Conservation (phyloP, 2,888 invertebrate species). For the Monoplex corrugatus region DNA sequence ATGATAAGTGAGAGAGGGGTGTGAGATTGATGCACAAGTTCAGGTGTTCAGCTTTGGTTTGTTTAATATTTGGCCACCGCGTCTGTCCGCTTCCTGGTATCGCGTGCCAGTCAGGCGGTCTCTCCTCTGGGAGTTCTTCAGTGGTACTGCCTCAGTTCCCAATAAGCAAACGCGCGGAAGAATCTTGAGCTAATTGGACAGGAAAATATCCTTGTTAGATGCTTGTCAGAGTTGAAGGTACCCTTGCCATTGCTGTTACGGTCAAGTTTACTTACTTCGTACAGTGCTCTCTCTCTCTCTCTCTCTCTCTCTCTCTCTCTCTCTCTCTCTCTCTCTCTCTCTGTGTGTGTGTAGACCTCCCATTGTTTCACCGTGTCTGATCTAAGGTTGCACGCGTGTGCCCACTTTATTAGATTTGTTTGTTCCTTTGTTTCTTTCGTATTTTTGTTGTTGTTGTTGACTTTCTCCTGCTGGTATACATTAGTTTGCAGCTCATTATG, state of each 20-base stretch:
- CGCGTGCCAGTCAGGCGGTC: background rate
- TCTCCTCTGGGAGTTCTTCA: background rate
- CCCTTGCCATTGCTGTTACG: background rate
- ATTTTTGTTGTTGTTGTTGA: no score
- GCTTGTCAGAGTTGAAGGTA: background rate
- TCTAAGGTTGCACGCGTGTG: no score
- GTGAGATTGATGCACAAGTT: background rate
- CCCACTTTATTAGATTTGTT: no score
- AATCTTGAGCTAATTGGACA: background rate
- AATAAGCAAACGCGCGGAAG: background rate
- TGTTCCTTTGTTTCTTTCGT: no score
- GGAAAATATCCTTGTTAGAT: background rate
- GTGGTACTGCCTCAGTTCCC: background rate
- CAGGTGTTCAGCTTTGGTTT: background rate
- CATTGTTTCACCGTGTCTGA: no score
- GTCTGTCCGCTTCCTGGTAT: background rate
- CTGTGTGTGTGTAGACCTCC: no score
- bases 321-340: background rate
- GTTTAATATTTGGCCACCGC: background rate
- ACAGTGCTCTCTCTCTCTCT: background rate
- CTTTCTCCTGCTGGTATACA: no score
- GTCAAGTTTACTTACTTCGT: no score
- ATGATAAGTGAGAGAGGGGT: background rate
- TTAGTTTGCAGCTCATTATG: no score
- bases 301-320: background rate